phyloP scores from a whole-genome alignment of 2,888 invertebrate genomes.

The Muschampia plurimacula region DNA sequence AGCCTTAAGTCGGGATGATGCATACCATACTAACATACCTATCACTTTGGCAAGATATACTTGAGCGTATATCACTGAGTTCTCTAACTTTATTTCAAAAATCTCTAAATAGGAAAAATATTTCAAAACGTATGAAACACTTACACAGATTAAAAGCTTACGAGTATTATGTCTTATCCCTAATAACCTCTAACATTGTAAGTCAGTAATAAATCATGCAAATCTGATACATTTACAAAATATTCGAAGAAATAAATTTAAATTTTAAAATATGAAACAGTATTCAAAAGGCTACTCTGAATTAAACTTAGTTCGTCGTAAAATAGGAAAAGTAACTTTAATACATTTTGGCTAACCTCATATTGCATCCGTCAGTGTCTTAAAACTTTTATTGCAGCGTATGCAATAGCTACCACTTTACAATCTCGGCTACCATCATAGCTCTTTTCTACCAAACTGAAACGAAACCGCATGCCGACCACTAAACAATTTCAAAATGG shows the following conservation, averaged over 20 bases:
- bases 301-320: conserved; percentile 28
- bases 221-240: conserved; percentile 22
- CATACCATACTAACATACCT: conserved; percentile 29
- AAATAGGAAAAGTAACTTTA: conserved; percentile 38
- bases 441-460: conserved; percentile 63
- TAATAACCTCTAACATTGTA: not conserved
- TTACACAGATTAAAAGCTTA: not conserved
- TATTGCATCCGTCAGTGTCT: conserved; percentile 81
- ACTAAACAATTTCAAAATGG: conserved; percentile 78
- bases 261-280: conserved; percentile 35
- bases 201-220: conserved; percentile 10
- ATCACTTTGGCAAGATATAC: not conserved
- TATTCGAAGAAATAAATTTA: conserved; percentile 25
- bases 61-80: not conserved
- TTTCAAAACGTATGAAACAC: not conserved
- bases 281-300: conserved; percentile 37
- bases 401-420: conserved; percentile 65
- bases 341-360: conserved; percentile 46
- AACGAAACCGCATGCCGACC: conserved; percentile 69
- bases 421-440: conserved; percentile 64
- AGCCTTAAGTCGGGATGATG: conserved; percentile 44
- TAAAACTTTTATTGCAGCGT: conserved; percentile 79
- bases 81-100: not conserved
- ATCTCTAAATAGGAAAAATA: not conserved
- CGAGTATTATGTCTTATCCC: no score